Percentiles rank a stretch among this genome's conserved stretches.
These are phyloP conservation scores for Onychomys arenicola DNA, from an alignment of 2,797 vertebrate species.

Conservation along the genomic window DNA sequence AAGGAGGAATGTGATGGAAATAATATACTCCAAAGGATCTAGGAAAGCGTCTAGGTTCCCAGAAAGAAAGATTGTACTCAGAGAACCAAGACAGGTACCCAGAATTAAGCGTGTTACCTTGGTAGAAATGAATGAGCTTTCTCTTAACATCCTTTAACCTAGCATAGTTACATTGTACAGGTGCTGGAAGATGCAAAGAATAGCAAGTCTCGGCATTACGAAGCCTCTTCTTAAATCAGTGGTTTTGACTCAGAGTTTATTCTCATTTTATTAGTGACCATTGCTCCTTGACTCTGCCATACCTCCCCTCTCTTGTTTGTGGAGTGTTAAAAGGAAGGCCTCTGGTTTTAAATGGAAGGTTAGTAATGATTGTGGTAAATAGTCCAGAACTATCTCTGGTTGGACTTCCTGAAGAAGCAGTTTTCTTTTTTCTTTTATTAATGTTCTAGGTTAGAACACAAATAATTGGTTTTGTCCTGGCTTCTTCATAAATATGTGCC, in stretches of 20 bases:
- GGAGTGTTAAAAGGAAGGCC: not conserved
- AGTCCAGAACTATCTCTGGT: not conserved
- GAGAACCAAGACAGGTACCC: not conserved
- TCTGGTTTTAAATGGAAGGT: not conserved
- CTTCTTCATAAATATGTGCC: not conserved
- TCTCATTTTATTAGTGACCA: not conserved
- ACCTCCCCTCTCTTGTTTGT: not conserved
- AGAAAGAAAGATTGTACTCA: not conserved
- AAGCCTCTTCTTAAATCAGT: conserved; percentile 26
- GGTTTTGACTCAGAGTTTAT: not conserved
- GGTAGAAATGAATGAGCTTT: not conserved
- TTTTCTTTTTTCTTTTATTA: not conserved
- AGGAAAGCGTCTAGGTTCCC: not conserved
- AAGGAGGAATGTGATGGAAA: not conserved
- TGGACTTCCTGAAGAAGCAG: not conserved
- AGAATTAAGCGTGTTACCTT: not conserved
- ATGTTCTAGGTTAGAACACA: not conserved
- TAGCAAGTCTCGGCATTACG: not conserved
- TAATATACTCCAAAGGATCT: not conserved
- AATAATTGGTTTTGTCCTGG: not conserved
- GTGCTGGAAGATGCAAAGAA: not conserved
- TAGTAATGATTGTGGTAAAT: not conserved
- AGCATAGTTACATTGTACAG: not conserved
- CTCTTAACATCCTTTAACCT: not conserved
- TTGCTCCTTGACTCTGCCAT: not conserved